Base-by-base conservation (phyloP, 2,113 vertebrate species). In the Ochotona curzoniae region DNA sequence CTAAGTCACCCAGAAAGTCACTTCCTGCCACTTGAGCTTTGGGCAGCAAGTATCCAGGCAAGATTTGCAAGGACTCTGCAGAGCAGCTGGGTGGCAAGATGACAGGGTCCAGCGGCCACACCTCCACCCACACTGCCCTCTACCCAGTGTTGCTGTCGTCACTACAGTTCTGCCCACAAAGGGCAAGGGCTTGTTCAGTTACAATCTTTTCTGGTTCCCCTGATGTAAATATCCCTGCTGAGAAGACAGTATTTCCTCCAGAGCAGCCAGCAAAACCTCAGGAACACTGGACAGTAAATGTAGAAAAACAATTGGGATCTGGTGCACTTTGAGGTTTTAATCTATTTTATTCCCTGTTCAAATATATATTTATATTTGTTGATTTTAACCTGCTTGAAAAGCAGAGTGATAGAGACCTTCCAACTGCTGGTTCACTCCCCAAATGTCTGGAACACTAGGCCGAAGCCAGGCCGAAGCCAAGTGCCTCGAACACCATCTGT, bases 151-250 rank as follows among this genome's bases (percentile, higher is more conserved):
- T 32, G 20, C 23, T 49, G 20, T 20, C 54, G 18, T 38, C 69
- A 44, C 35, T 44, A 44, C 38, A 4, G 32, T 60, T 73, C 38
- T 86, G 35, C 8, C n/a, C 51, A 63, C 28, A 44, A 2, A 8
- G 11, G 11, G 38, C 2, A 11, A 49, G 30, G 0, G 28, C 23
- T 18, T 14, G 18, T 20, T 78, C 35, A 79, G 85, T 54, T 49
- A 5, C 64, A 32, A 32, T 47, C 30, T 54, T 80, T 89, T 38
- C 60, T 61, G 47, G 47, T 79, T 67, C 82, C 71, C 70, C 69
- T 86, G 70, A 30, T 93, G 44, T 92, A 92, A 94, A 78, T 63
- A 81, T 10, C 83, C n/a, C 51, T 66, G 76, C 63, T 23, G 78
- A 23, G n/a, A 74, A n/a, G 64, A 3, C 49, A 15, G 23, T 70